phyloP scores from a whole-genome alignment of 2,797 vertebrate genomes.

The Telmatherina bonti region DNA sequence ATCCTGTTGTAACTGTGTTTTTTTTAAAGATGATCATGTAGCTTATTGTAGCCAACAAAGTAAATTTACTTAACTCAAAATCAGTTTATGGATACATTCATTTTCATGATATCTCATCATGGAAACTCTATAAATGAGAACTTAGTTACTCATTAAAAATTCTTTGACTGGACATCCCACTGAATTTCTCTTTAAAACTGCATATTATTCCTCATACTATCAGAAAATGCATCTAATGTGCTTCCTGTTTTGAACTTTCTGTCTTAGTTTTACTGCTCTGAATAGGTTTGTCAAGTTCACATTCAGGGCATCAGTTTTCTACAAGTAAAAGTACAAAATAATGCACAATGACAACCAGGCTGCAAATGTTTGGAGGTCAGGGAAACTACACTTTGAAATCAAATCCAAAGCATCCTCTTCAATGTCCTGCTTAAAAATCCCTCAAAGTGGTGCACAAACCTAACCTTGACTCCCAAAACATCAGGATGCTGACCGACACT shows the following conservation, averaged over 20 bases:
- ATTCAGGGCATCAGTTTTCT: background rate
- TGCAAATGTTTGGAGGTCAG: background rate
- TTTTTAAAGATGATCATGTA: background rate
- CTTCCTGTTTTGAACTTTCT: background rate
- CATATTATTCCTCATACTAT: background rate
- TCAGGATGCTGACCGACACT: conserved; percentile 40
- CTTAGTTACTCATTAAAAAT: background rate
- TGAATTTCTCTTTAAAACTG: conserved; percentile 9
- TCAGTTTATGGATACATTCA: background rate
- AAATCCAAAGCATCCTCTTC: conserved; percentile 9
- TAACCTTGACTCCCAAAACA: conserved; percentile 32
- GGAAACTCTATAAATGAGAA: background rate
- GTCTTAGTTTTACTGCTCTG: background rate
- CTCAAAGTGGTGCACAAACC: conserved; percentile 9
- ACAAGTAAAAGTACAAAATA: background rate
- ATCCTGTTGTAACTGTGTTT: background rate
- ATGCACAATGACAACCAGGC: background rate
- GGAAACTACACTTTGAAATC: background rate
- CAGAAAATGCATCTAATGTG: background rate
- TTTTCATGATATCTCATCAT: background rate
- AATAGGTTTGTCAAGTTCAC: conserved; percentile 5
- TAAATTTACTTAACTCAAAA: background rate
- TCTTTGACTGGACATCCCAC: background rate
- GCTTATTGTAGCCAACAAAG: background rate
- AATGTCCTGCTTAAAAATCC: background rate